Conservation (phyloP, 2,888 invertebrate genomes). For the Dioctria linearis region DNA sequence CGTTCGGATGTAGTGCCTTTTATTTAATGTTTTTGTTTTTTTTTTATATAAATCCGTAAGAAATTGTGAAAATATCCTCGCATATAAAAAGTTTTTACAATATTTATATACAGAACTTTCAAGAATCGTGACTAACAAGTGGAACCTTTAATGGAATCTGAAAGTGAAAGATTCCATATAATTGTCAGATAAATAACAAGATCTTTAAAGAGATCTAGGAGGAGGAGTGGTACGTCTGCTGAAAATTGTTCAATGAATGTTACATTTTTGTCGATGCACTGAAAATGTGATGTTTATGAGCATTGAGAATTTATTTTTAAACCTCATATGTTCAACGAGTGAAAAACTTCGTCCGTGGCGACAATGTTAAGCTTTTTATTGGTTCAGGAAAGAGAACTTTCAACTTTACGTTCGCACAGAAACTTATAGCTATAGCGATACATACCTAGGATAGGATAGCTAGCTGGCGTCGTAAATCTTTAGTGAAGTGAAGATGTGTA, state of each 20-base stretch:
- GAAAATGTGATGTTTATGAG: slow-evolving; percentile 46
- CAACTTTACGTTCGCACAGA: not conserved
- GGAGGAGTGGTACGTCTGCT: slow-evolving; percentile 38
- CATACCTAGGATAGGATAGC: not conserved
- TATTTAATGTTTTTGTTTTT: slow-evolving; percentile 21
- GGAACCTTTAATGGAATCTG: slow-evolving; percentile 1
- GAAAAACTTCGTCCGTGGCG: slow-evolving; percentile 3
- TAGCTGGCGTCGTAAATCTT: slow-evolving; percentile 17
- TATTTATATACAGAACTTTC: not conserved
- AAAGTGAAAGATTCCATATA: not conserved
- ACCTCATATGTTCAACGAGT: not conserved
- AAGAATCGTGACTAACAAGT: slow-evolving; percentile 9
- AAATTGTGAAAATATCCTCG: not conserved
- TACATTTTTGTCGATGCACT: slow-evolving; percentile 22
- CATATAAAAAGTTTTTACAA: slow-evolving; percentile 7
- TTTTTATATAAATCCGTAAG: not conserved
- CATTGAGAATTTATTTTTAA: slow-evolving; percentile 47
- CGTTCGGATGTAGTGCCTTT: slow-evolving; percentile 42
- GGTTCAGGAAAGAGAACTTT: not conserved
- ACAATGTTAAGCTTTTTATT: slow-evolving; percentile 21
- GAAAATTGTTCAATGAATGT: slow-evolving; percentile 20
- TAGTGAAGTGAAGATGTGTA: too few species aligned
- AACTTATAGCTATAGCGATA: not conserved
- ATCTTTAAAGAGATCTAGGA: not conserved
- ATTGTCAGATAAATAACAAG: slow-evolving; percentile 30